Evolutionary conservation across 2,888 invertebrate species (phyloP), one percentile per base, ranked within the genome.

Genomic region (Lasioglossum calceatum): DNA sequence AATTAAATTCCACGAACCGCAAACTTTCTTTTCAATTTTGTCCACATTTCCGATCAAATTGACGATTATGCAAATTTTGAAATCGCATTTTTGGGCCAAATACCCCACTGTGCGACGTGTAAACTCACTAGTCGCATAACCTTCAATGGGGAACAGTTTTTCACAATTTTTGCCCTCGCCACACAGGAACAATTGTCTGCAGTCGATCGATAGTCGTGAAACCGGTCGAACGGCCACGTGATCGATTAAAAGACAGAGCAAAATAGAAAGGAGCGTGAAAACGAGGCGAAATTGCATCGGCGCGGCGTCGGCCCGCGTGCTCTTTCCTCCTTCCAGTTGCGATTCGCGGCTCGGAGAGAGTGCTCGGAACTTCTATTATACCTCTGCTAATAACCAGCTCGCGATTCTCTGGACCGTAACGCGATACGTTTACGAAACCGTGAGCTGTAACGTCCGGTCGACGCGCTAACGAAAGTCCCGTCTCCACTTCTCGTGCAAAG

Each of bases 401-500:
- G 82, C 81, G 72, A 87, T 88, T 79, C 84, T 81, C 79, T 89
- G 91, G 89, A 91, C 87, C 91, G 93, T 92, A 92, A 93, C 91
- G 80, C 91, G 92, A 93, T 93, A 92, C 89, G 90, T 92, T 92
- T 92, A 87, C 91, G 92, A 92, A 92, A 91, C 87, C 90, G 81
- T 87, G 88, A 82, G 91, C 83, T 81, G 89, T 58, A 86, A 88
- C 87, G 79, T 91, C 89, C 91, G 86, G 91, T 76, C 75, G 50
- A 47, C 47, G 74, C 71, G 44, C 72, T 72, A 74, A 87, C 79
- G 84, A 79, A 86, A 74, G 77, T 71, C 67, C 75, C 80, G 76
- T 44, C 47, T 16, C 44, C 44, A n/a, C 12, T 39, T 8, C 23
- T 23, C 4, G 70, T 39, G 39, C 64, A 32, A 58, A 64, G 19